Conservation (phyloP, 23 tunicate genomes). For the Botrylloides violaceus region DNA sequence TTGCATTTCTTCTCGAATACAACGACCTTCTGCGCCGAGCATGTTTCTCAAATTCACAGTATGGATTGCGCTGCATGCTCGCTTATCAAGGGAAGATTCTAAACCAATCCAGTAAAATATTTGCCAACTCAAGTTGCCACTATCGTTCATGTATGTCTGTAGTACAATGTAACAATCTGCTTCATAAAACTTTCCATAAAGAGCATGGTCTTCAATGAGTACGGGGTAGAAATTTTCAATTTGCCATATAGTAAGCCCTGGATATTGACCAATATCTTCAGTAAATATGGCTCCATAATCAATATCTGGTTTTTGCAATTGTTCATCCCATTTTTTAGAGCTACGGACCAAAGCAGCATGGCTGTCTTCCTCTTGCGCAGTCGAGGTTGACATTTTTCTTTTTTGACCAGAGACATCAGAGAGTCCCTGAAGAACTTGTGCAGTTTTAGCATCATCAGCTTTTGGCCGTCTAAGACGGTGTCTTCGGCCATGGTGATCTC, state of each 20-base stretch:
- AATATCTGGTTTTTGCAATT: conserved; percentile 77
- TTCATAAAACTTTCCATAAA: conserved; percentile 92
- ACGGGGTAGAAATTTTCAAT: conserved; percentile 98
- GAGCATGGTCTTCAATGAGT: conserved; percentile 58
- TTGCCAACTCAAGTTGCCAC: conserved; percentile 60
- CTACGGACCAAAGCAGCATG: conserved; percentile 38
- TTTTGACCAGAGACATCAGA: conserved; percentile 64
- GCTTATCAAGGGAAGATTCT: conserved; percentile 78
- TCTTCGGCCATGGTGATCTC: conserved; percentile 52
- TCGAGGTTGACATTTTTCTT: neutral
- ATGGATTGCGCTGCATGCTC: conserved; percentile 96
- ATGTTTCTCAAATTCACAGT: conserved; percentile 95
- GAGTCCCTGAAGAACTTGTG: conserved; percentile 70
- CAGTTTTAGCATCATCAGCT: conserved; percentile 56
- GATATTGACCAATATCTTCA: conserved; percentile 93
- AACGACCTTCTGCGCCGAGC: conserved; percentile 85
- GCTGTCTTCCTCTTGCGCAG: conserved; percentile 19
- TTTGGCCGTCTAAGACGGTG: conserved; percentile 45
- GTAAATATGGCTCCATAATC: conserved; percentile 83
- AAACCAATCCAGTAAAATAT: conserved; percentile 97
- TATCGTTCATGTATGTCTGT: conserved; percentile 54
- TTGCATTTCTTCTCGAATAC: conserved; percentile 88
- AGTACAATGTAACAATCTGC: conserved; percentile 94
- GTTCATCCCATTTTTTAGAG: conserved; percentile 86
- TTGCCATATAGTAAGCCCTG: conserved; percentile 97